Evolutionary conservation across 2,888 invertebrate genomes (phyloP), one percentile per base, ranked within the genome.

Genomic region (Thymelicus sylvestris): DNA sequence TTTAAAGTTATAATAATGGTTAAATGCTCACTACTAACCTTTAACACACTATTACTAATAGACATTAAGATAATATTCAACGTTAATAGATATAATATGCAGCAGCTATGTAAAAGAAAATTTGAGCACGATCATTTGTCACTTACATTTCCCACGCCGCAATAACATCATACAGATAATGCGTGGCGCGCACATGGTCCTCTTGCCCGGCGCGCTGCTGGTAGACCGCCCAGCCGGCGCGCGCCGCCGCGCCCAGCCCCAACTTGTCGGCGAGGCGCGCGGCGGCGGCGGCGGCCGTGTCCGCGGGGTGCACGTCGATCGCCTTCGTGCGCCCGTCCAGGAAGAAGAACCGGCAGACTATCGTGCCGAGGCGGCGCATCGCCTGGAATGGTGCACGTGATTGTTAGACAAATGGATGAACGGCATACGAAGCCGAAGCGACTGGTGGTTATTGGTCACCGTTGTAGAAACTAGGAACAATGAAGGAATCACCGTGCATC

Each of bases 151-250:
- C 98, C 99, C 99, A 99, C 13, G 97, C 97, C 0, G 98, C 97
- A 77, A 99, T 97, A 59, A 99, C 97, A 87, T 99, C 99, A 79
- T 98, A 98, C 0, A 99, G 91, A 85, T 98, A 99, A 86, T 98
- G 97, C 86, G 98, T 97, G 1, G 97, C 97, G 64, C 98, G 95
- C 31, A 99, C 97, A 81, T 98, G 98, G 80, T 98, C 97, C 86
- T 98, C 98, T 1, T 96, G 96, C 77, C 97, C 97, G 0, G 96
- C 96, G 6, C 97, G 94, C 81, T 97, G 97, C 89, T 98, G 97
- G 89, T 98, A 99, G 75, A 99, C 97, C 0, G 98, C 98, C 99
- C 99, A 99, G 67, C 99, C 99, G 76, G 98, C 97, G 19, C 97
- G 94, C 12, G 92, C 82, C 72, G 82, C 84, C 68, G 96, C 96